Evolutionary conservation across 2,888 invertebrate genomes (phyloP), one percentile per base, ranked within the genome.

Genomic region (Aleiodes testaceus): DNA sequence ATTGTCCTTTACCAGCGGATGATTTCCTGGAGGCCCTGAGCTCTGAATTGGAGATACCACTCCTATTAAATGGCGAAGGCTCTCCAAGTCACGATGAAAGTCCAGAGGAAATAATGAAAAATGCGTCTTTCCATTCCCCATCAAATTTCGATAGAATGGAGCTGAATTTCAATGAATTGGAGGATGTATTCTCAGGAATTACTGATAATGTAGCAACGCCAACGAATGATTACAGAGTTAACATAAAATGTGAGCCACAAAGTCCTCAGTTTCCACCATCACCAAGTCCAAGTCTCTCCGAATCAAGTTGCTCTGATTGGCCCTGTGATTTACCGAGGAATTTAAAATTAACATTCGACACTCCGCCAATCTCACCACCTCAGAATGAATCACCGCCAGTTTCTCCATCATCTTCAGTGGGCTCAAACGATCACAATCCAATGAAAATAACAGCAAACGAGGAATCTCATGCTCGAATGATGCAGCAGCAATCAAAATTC

Each of bases 321-420:
- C 81, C 73, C 1, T 59, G 30, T 16, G 78, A 81, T 12, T 45
- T 22, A n/a, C 12, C 64, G 14, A 6, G 18, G 4, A 44, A 42
- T 36, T 26, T 44, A 44, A 26, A 26, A 65, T 75, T 80, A 61
- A 72, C 72, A 66, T 67, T 84, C 18, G 88, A 88, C 72, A 87
- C 88, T 18, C 88, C 88, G n/a, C 88, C 88, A n/a, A 86, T 88
- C 64, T 87, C 88, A 18, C 88, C 88, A 47, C 83, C 86, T 3
- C 82, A 83, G 71, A 80, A 79, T 67, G 82, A 85, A 69, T 82
- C 85, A 2, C 82, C 86, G 2, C 83, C 86, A 1, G 80, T 81
- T 55, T 87, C 87, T 18, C 84, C 87, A 2, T 81, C 81, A 47
- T 78, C 80, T 5, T 70, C 74, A 12, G 72, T 75, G 49, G 72